These are phyloP conservation scores for Gastracanthus pulcherrimus DNA, from an alignment of 2,888 invertebrate species.

Conservation along the genomic window DNA sequence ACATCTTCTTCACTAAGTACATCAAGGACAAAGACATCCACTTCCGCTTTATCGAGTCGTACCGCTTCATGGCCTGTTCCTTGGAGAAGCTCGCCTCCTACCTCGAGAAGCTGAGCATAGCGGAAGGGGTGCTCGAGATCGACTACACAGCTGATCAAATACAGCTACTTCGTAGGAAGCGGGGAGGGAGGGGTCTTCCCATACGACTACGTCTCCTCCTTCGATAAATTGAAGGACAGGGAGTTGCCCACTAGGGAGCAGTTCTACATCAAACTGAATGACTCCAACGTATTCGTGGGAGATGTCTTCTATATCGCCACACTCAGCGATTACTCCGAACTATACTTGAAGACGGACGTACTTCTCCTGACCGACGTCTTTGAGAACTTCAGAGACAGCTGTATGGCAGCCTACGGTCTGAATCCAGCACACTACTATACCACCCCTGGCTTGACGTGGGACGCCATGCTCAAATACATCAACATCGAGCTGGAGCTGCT, in stretches of 20 bases:
- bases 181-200: slow-evolving; percentile 57
- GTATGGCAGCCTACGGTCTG: background rate
- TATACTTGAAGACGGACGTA: too few species aligned
- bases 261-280: background rate
- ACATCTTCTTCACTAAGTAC: slow-evolving; percentile 34
- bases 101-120: background rate
- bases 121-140: too few species aligned
- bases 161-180: too few species aligned
- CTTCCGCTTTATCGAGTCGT: slow-evolving; percentile 9
- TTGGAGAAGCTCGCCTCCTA: background rate
- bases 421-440: slow-evolving; percentile 42
- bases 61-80: background rate
- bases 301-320: background rate
- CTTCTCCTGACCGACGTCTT: slow-evolving; percentile 3
- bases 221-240: background rate
- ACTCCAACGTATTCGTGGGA: background rate
- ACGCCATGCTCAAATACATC: slow-evolving; percentile 49
- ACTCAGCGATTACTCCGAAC: slow-evolving; percentile 62
- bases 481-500: slow-evolving; percentile 38
- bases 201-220: slow-evolving; percentile 41
- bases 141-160: slow-evolving; percentile 14
- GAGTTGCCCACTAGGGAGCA: too few species aligned
- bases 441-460: slow-evolving; percentile 9
- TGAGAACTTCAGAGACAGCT: slow-evolving; percentile 35
- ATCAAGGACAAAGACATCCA: background rate